Evolutionary conservation across 2,888 invertebrate species (phyloP).

Genomic region (Cybosia mesomella): DNA sequence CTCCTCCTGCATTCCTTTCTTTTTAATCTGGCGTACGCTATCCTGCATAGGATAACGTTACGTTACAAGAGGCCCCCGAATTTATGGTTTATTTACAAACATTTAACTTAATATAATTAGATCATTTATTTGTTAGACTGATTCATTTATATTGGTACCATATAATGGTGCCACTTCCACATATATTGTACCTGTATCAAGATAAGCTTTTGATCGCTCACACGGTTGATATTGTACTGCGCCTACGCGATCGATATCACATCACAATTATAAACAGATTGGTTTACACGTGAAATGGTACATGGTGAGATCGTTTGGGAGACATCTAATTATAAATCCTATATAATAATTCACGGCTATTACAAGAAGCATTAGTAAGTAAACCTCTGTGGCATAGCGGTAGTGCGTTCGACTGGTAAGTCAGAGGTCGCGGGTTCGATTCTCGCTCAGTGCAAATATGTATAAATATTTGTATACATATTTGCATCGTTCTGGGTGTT

Average conservation of each 20-base stretch:
- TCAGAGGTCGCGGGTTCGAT: no score
- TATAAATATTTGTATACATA: no score
- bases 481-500: no score
- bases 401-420: no score
- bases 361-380: neutral
- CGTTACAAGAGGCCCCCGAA: no score
- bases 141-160: neutral
- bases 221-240: conserved; percentile 25
- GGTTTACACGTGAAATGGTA: conserved; percentile 4
- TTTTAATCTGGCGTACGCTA: no score
- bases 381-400: no score
- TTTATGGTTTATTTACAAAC: no score
- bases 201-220: conserved; percentile 51
- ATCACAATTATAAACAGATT: conserved; percentile 49
- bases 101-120: neutral
- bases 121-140: neutral
- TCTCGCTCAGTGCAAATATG: no score
- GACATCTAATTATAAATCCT: neutral
- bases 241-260: conserved; percentile 38
- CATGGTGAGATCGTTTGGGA: neutral
- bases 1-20: no score
- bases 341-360: neutral
- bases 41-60: no score
- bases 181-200: conserved; percentile 4
- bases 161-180: conserved; percentile 28